phyloP scores from a whole-genome alignment of 1,140 invertebrate species.

The Orchestia grillus region DNA sequence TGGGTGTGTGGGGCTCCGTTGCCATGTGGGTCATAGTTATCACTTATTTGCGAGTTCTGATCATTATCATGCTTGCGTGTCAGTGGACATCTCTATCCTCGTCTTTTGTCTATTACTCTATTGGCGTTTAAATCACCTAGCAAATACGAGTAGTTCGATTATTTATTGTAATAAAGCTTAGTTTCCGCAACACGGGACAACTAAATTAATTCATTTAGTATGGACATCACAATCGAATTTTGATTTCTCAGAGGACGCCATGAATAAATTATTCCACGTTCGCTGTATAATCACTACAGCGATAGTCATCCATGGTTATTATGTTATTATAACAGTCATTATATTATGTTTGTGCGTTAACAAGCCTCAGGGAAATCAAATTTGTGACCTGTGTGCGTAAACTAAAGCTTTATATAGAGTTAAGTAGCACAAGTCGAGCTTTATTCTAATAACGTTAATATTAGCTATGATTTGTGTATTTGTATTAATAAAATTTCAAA shows the following conservation, averaged over 20 bases:
- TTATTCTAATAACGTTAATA: background rate
- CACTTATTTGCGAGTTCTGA: too few relatives aligned
- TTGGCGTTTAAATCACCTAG: background rate
- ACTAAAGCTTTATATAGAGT: slow-evolving; percentile 21
- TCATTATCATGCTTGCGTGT: background rate
- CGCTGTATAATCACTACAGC: too few relatives aligned
- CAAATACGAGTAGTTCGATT: background rate
- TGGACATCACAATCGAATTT: background rate
- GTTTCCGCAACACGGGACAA: slow-evolving; percentile 16
- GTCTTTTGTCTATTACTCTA: background rate
- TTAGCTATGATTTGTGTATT: background rate
- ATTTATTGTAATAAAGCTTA: slow-evolving; percentile 18
- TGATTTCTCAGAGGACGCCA: background rate
- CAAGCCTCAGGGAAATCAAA: background rate
- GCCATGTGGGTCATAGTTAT: too few relatives aligned
- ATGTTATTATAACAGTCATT: background rate
- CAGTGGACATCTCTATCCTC: background rate
- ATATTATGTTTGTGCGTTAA: background rate
- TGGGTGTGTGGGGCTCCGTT: too few relatives aligned
- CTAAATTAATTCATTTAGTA: background rate
- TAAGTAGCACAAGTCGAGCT: background rate
- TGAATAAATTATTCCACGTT: background rate
- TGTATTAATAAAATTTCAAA: background rate
- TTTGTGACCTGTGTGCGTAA: background rate
- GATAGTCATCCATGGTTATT: too few relatives aligned